Percentiles rank a stretch among this genome's conserved stretches.
Conservation (phyloP, 2,113 vertebrate genomes). For the Thamnaconus septentrionalis region DNA sequence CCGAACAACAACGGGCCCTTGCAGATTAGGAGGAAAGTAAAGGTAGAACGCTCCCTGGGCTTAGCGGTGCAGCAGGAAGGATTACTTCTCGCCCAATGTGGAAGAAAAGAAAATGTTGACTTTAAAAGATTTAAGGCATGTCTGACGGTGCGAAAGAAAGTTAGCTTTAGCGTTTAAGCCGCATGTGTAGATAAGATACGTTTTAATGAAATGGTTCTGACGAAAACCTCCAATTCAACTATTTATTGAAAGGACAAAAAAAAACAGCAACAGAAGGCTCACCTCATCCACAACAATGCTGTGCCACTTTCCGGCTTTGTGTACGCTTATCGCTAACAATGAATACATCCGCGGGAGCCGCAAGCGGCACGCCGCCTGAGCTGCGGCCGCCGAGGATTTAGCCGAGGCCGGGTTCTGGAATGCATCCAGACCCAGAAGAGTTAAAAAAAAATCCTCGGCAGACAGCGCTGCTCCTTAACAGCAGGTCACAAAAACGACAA, state of each 20-base stretch:
- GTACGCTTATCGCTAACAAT: slow-evolving; percentile 22
- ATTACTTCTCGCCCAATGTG: slow-evolving; percentile 45
- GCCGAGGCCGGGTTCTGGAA: slow-evolving; percentile 36
- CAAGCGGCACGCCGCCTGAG: slow-evolving; percentile 6
- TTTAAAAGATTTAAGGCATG: slow-evolving; percentile 12
- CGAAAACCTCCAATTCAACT: slow-evolving; percentile 11
- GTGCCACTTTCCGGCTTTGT: no score
- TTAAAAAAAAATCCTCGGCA: slow-evolving; percentile 41
- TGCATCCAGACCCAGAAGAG: slow-evolving; percentile 34
- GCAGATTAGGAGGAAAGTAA: slow-evolving; percentile 39
- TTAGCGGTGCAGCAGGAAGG: slow-evolving; percentile 37
- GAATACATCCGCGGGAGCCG: slow-evolving; percentile 20
- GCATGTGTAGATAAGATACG: background rate
- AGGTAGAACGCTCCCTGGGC: slow-evolving; percentile 16
- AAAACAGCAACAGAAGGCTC: background rate
- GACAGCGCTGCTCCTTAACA: slow-evolving; percentile 29
- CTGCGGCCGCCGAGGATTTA: slow-evolving; percentile 27
- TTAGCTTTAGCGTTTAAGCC: background rate
- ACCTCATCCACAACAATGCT: no score
- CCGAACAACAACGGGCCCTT: slow-evolving; percentile 1
- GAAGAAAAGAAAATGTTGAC: slow-evolving; percentile 22
- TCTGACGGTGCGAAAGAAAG: slow-evolving; percentile 2
- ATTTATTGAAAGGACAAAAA: slow-evolving; percentile 7
- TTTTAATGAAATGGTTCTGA: background rate
- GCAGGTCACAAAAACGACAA: slow-evolving; percentile 23